Base-by-base conservation (phyloP, 2,888 invertebrate species). In the Euclidia mi region DNA sequence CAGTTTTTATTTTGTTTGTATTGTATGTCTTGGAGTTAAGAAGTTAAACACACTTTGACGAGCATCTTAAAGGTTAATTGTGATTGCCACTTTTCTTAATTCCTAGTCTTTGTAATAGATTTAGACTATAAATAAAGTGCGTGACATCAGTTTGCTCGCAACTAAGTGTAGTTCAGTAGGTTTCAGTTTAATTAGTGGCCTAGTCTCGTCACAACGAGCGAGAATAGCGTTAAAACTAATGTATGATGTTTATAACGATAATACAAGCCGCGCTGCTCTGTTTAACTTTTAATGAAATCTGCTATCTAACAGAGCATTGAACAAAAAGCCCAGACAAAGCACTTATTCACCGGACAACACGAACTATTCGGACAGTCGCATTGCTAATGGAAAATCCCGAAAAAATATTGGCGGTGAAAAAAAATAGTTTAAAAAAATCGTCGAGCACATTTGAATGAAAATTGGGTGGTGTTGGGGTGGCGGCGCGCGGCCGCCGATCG, bases 401-500 rank as follows among this genome's bases (percentile, higher is more conserved):
- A 94, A 93, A 92, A 92, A 92, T 91, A 91, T 90, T 87, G 88
- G 84, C 76, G 84, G 83, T 73, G 74, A 71, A 78, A 81, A 87
- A 91, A 91, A 91, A 88, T 85, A 87, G 85, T 85, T 83, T 79
- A 86, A 89, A 91, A 90, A 92, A 90, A 80, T 84, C 85, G 86
- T 81, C 85, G 85, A 88, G 86, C 89, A 89, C 92, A 92, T 94
- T 93, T 94, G 93, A 94, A 93, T 93, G 91, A 92, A 93, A 91
- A 94, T 92, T 90, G 92, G 85, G 92, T 88, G 92, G 93, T 67
- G 90, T 88, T 74, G 81, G 89, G 91, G 71, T 85, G 87, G 65
- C 74, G 53, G 63, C 72, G 82, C 76, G 82, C 83, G 82, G 79
- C 84, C 79, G 84, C 86, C 92, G 92, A 92, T 93, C 90, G 87